A percentile compares a stretch with the other conserved stretches of the same genome.
Conservation (phyloP, 2,797 vertebrate species). For the Danio kyathit region DNA sequence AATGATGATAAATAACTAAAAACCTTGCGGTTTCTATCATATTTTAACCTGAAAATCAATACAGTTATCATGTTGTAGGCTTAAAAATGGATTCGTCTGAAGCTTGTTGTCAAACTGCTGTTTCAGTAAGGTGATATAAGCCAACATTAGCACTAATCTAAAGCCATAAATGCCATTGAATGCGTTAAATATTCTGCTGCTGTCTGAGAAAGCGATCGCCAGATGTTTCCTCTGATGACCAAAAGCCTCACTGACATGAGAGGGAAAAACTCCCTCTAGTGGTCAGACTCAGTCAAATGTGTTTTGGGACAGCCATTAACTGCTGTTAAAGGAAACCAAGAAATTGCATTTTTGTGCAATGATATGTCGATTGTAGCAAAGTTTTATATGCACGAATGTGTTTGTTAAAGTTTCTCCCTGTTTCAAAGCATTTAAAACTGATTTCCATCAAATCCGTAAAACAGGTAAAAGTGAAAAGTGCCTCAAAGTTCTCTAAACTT, state of each 20-base stretch:
- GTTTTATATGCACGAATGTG: too few species aligned
- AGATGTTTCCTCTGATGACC: neutral
- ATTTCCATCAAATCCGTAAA: too few species aligned
- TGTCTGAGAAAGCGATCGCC: neutral
- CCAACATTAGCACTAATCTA: neutral
- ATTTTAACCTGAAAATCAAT: neutral
- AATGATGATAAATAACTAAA: too few species aligned
- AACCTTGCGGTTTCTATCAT: neutral
- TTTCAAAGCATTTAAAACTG: too few species aligned
- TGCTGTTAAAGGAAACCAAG: neutral
- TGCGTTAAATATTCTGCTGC: neutral
- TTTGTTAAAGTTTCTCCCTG: too few species aligned
- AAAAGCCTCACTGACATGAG: neutral
- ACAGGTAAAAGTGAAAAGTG: too few species aligned
- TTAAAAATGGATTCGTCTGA: neutral
- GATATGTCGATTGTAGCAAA: too few species aligned
- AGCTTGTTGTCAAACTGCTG: neutral
- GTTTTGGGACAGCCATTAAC: neutral
- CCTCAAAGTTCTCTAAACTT: too few species aligned
- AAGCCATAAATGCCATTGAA: neutral
- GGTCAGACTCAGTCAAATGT: slow-evolving; percentile 6
- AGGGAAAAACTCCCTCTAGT: slow-evolving; percentile 35
- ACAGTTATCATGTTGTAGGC: neutral
- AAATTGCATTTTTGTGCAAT: too few species aligned
- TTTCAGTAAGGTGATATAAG: neutral